Evolutionary conservation across 2,797 vertebrate species (phyloP).

Genomic region (Chaenodraco wilsoni): DNA sequence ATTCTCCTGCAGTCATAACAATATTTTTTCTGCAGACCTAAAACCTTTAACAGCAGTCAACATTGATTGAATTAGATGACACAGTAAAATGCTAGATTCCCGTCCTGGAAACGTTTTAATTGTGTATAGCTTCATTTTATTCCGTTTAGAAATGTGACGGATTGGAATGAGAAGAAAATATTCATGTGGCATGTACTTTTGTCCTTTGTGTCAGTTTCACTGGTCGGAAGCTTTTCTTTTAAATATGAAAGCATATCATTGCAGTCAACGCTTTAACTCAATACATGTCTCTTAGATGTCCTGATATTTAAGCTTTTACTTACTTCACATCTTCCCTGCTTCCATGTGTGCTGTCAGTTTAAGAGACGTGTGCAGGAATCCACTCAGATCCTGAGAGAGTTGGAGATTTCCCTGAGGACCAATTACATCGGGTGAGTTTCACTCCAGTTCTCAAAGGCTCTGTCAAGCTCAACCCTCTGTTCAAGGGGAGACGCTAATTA

Average conservation of each 20-base stretch:
- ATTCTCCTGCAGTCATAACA: too few relatives aligned
- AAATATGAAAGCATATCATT: background rate
- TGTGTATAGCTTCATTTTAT: too few relatives aligned
- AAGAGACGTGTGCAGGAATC: constrained; percentile 92
- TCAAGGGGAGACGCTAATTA: background rate
- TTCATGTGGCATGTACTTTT: background rate
- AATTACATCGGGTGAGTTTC: constrained; percentile 93
- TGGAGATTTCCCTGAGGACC: constrained; percentile 95
- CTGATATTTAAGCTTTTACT: background rate
- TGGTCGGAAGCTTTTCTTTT: background rate
- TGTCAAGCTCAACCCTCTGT: background rate
- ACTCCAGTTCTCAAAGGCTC: background rate
- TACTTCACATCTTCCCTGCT: background rate
- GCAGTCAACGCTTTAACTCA: background rate
- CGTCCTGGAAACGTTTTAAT: too few relatives aligned
- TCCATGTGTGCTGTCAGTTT: constrained; percentile 79
- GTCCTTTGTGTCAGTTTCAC: background rate
- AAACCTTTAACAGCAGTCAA: too few relatives aligned
- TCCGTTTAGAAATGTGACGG: too few relatives aligned
- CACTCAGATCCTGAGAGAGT: constrained; percentile 91
- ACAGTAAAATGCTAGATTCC: too few relatives aligned
- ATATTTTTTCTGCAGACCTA: too few relatives aligned
- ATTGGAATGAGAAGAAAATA: too few relatives aligned
- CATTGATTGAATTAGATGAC: too few relatives aligned
- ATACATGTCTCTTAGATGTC: background rate